Conservation (phyloP, 2,888 invertebrate genomes). For the Bellardia bayeri region DNA sequence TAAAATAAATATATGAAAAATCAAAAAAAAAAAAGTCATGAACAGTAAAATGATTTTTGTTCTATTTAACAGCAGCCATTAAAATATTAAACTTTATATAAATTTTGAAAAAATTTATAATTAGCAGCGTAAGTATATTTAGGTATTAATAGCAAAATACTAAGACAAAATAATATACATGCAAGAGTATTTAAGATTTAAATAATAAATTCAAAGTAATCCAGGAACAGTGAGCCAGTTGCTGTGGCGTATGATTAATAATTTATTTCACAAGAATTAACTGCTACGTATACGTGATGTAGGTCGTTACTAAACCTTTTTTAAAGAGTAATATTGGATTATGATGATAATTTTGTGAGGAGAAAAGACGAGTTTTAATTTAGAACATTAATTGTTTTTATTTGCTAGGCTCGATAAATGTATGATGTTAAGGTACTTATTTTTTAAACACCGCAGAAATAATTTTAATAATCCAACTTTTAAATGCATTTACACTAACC, state of each 20-base stretch:
- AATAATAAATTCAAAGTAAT: not conserved
- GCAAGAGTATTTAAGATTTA: not conserved
- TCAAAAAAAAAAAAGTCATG: not conserved
- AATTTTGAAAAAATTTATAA: constrained; percentile 40
- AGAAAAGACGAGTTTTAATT: too few species aligned
- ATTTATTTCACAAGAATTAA: not conserved
- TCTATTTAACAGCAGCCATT: not conserved
- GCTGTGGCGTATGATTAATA: not conserved
- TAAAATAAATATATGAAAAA: not conserved
- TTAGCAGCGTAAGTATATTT: not conserved
- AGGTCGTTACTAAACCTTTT: not conserved
- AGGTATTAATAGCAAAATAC: not conserved
- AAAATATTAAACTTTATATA: constrained; percentile 17
- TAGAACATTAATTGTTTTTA: too few species aligned
- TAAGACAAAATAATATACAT: not conserved
- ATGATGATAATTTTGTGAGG: too few species aligned
- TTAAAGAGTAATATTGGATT: too few species aligned
- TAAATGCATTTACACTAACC: too few species aligned
- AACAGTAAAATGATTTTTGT: not conserved
- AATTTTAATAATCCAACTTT: too few species aligned
- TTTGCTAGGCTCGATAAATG: too few species aligned
- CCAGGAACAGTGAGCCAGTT: not conserved
- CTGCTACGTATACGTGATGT: not conserved
- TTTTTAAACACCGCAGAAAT: too few species aligned
- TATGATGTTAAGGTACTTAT: too few species aligned